phyloP scores from a whole-genome alignment of 1,140 invertebrate species.

The Euglossa dilemma region DNA sequence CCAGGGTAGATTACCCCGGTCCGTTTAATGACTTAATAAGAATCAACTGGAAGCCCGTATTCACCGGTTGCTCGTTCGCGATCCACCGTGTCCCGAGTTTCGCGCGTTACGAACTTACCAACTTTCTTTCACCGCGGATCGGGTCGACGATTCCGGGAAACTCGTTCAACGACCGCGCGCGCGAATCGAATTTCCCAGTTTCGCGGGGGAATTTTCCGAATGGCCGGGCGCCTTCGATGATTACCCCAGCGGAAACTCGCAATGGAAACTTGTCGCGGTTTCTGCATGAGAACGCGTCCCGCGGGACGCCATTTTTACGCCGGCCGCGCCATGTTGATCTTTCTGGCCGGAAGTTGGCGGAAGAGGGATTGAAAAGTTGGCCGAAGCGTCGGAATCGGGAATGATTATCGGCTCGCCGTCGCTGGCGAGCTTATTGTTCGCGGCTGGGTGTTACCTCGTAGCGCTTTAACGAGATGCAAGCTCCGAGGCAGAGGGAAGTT shows the following conservation, averaged over 20 bases:
- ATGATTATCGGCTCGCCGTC: neutral
- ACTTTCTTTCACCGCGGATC: constrained; percentile 21
- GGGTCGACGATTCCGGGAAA: neutral
- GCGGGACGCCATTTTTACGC: neutral
- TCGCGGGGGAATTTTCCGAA: neutral
- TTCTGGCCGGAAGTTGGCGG: neutral
- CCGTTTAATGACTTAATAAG: constrained; percentile 19
- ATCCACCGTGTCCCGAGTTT: constrained; percentile 11
- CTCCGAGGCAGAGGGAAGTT: no score
- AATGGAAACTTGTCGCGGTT: neutral
- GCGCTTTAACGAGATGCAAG: neutral
- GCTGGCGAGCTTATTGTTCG: neutral
- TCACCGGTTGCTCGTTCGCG: neutral
- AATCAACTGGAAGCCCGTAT: neutral
- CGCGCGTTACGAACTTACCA: constrained; percentile 8
- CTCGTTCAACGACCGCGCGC: neutral
- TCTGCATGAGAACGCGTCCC: neutral
- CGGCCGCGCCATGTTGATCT: neutral
- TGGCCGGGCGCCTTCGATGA: neutral
- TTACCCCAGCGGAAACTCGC: neutral
- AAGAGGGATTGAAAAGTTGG: neutral
- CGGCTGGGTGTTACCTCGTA: neutral
- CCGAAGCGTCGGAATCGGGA: neutral
- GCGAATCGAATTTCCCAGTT: constrained; percentile 1
- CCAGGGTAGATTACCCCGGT: constrained; percentile 7